A percentile compares a stretch with the other conserved stretches of the same genome.
Conservation (phyloP, 2,797 vertebrate genomes). For the Cirrhinus mrigala region DNA sequence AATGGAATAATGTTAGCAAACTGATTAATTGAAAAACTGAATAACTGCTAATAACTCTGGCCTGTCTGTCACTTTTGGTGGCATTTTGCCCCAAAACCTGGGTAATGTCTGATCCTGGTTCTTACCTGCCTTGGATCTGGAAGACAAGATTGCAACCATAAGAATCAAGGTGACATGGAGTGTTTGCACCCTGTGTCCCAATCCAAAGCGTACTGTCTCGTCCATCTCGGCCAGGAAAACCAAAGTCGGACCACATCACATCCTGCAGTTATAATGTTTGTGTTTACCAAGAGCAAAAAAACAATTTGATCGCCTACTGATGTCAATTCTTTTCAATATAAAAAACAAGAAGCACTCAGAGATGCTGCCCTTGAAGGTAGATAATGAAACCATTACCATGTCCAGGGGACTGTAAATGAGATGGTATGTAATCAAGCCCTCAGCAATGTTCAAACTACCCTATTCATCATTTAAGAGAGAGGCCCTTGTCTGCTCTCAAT, state of each 20-base stretch:
- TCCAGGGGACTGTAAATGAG: slow-evolving; percentile 81
- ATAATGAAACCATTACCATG: slow-evolving; percentile 84
- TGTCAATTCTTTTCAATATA: slow-evolving; percentile 62
- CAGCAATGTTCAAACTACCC: slow-evolving; percentile 76
- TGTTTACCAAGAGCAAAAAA: slow-evolving; percentile 15
- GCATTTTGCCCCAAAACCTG: not conserved
- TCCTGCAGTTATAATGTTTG: slow-evolving; percentile 73
- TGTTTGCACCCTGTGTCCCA: slow-evolving; percentile 90
- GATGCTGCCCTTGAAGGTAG: slow-evolving; percentile 62
- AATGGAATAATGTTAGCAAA: not conserved
- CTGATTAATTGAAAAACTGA: not conserved
- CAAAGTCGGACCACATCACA: slow-evolving; percentile 92
- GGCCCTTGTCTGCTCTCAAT: slow-evolving; percentile 63
- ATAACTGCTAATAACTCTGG: not conserved
- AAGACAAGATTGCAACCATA: slow-evolving; percentile 96
- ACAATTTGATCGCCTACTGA: slow-evolving; percentile 7
- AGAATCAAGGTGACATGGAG: slow-evolving; percentile 93
- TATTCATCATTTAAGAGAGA: slow-evolving; percentile 82
- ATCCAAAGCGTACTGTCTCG: slow-evolving; percentile 94
- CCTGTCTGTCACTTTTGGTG: not conserved
- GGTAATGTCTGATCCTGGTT: not conserved
- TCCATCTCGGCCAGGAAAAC: slow-evolving; percentile 89
- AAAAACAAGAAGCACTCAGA: slow-evolving; percentile 49
- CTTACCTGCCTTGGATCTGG: slow-evolving; percentile 96
- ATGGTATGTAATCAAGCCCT: slow-evolving; percentile 80